phyloP scores from a whole-genome alignment of 2,888 invertebrate species.

The Rhagophthalmus giganteus region DNA sequence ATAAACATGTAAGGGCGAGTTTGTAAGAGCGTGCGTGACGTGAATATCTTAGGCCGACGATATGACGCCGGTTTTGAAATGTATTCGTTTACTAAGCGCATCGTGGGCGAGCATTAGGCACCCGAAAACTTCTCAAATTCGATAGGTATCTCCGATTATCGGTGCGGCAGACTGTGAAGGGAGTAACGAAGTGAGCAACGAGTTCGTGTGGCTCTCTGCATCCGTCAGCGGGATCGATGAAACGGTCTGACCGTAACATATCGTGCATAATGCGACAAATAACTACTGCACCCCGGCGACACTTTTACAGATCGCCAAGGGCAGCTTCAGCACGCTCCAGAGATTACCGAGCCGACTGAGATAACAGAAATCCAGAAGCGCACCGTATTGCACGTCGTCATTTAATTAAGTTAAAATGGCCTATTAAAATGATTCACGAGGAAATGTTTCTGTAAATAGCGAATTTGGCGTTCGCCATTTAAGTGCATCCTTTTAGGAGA shows the following conservation, averaged over 20 bases:
- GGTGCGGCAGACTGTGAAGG: slow-evolving; percentile 48
- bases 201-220: slow-evolving; percentile 34
- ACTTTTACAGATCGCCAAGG: slow-evolving; percentile 21
- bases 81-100: slow-evolving; percentile 21
- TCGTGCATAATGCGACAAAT: slow-evolving; percentile 36
- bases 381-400: no score
- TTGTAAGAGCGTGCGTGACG: slow-evolving; percentile 41
- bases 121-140: slow-evolving; percentile 24
- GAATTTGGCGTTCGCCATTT: no score
- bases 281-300: slow-evolving; percentile 25
- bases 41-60: slow-evolving; percentile 37
- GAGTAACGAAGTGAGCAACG: slow-evolving; percentile 50
- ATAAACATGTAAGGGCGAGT: slow-evolving; percentile 46
- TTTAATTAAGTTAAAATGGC: no score
- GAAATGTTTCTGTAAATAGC: no score
- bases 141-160: slow-evolving; percentile 36
- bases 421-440: no score
- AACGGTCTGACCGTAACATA: slow-evolving; percentile 25
- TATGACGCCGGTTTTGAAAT: slow-evolving; percentile 25
- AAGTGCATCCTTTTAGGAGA: no score
- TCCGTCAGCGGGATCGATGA: slow-evolving; percentile 29
- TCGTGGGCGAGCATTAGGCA: slow-evolving; percentile 21
- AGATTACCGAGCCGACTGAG: no score
- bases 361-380: no score
- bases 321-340: slow-evolving; percentile 11